A percentile compares a stretch with the other conserved stretches of the same genome.
These are phyloP conservation scores for Lagorchestes hirsutus DNA, from an alignment of 2,797 vertebrate species.

Conservation along the genomic window DNA sequence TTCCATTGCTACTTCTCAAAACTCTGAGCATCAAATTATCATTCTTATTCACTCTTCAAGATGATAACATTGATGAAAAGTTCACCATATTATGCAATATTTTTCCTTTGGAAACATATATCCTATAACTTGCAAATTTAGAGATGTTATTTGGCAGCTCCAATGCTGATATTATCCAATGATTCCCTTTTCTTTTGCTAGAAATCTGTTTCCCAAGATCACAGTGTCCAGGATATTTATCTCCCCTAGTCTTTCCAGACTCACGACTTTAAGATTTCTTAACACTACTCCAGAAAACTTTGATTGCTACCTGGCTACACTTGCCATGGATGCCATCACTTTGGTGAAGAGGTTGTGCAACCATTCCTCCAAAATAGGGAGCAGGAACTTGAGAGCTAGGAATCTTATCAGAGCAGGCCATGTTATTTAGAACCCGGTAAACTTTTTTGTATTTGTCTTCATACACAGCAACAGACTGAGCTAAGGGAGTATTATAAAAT, in stretches of 20 bases:
- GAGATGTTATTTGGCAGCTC: neutral
- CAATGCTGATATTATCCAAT: neutral
- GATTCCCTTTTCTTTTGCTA: neutral
- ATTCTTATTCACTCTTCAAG: neutral
- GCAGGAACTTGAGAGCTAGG: neutral
- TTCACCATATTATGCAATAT: neutral
- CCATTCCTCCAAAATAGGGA: neutral
- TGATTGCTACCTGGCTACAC: neutral
- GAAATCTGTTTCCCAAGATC: neutral
- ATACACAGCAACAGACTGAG: neutral
- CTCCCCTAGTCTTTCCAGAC: neutral
- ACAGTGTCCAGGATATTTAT: neutral
- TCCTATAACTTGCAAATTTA: neutral
- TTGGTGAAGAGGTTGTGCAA: neutral
- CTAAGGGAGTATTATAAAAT: neutral
- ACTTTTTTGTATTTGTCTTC: neutral
- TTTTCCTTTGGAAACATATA: neutral
- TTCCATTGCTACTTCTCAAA: neutral
- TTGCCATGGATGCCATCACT: neutral
- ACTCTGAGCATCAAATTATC: neutral
- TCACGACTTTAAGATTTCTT: neutral
- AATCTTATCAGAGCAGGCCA: neutral
- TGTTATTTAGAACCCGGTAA: neutral
- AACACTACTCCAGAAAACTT: neutral
- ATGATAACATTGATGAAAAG: neutral